phyloP scores from a whole-genome alignment of 2,113 vertebrate species.

The Setophaga petechia region DNA sequence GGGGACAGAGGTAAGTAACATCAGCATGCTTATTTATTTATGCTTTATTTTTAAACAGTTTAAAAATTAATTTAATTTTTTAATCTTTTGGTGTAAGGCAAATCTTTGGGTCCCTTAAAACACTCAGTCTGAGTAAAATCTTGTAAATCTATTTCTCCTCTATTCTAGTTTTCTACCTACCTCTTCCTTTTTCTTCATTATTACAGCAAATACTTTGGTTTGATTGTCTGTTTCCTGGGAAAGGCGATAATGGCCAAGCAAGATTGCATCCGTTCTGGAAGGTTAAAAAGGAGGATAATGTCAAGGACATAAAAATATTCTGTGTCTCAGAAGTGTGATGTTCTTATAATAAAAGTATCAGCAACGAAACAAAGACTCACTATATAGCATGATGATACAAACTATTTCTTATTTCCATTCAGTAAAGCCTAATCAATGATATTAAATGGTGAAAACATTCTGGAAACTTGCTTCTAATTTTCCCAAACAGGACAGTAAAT shows the following conservation, averaged over 20 bases:
- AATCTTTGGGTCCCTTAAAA: not conserved
- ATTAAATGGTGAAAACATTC: not conserved
- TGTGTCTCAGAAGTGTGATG: not conserved
- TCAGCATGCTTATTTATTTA: not conserved
- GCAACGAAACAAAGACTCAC: not conserved
- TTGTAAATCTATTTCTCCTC: not conserved
- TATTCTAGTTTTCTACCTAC: slow-evolving; percentile 68
- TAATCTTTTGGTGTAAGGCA: not conserved
- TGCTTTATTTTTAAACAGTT: not conserved
- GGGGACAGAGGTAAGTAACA: not conserved
- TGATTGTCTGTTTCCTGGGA: slow-evolving; percentile 98
- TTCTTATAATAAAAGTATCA: not conserved
- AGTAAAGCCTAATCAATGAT: not conserved
- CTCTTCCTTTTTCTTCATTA: slow-evolving; percentile 96
- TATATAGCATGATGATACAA: not conserved
- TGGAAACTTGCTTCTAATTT: not conserved
- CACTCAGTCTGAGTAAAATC: not conserved
- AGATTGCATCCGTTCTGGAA: slow-evolving; percentile 89
- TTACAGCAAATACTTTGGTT: slow-evolving; percentile 99
- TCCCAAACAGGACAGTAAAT: not conserved
- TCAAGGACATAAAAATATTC: not conserved
- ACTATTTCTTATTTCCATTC: not conserved
- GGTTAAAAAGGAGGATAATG: not conserved
- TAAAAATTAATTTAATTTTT: not conserved
- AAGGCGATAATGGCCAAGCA: slow-evolving; percentile 95